A percentile compares a stretch with the other conserved stretches of the same genome.
These are phyloP conservation scores for Digitonthophagus gazella DNA, from an alignment of 2,888 invertebrate genomes.

Conservation along the genomic window DNA sequence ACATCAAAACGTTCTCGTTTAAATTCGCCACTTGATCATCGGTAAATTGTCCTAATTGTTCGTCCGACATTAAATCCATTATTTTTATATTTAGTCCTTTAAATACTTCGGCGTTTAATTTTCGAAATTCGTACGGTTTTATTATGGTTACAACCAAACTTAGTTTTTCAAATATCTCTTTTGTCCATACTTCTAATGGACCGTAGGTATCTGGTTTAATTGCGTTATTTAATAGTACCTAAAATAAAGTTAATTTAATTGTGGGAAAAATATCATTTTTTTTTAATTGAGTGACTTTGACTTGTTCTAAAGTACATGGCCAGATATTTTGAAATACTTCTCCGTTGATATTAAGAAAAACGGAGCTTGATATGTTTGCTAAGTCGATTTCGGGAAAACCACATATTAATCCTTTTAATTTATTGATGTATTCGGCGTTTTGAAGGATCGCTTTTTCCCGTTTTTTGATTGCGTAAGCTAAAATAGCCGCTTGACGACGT, in stretches of 20 bases:
- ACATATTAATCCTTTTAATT: conserved; percentile 34
- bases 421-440: conserved; percentile 24
- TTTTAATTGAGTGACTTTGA: conserved; percentile 24
- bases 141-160: conserved; percentile 29
- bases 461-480: conserved; percentile 32
- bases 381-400: conserved; percentile 31
- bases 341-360: conserved; percentile 24
- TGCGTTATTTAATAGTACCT: conserved; percentile 29
- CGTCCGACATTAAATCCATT: conserved; percentile 22
- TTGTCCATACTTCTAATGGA: conserved; percentile 32
- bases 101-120: conserved; percentile 26
- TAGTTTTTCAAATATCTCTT: conserved; percentile 25
- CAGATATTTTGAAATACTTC: conserved; percentile 32
- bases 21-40: conserved; percentile 6
- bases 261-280: background rate
- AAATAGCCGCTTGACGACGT: conserved; percentile 30
- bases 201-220: conserved; percentile 27
- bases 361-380: conserved; percentile 20
- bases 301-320: conserved; percentile 32
- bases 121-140: conserved; percentile 26
- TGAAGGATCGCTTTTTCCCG: conserved; percentile 19
- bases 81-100: conserved; percentile 21
- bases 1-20: conserved; percentile 8
- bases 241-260: conserved; percentile 1
- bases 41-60: conserved; percentile 20